Conservation (phyloP, 2,797 vertebrate species). For the Gallinago stenura region DNA sequence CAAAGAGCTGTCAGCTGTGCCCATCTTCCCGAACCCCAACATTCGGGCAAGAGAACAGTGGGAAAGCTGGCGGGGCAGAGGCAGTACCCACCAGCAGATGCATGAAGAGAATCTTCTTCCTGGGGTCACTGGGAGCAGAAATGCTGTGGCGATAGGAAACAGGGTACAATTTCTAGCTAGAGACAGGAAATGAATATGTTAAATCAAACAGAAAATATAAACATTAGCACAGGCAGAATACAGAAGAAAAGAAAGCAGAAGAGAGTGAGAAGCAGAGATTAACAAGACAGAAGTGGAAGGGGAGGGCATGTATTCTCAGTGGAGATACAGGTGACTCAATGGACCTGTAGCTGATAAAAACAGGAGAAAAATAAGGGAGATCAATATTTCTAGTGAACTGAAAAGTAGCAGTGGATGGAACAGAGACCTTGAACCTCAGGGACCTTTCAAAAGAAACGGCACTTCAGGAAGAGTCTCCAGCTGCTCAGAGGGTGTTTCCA, state of each 20-base stretch:
- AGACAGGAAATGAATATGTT: neutral
- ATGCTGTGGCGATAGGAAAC: neutral
- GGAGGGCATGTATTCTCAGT: neutral
- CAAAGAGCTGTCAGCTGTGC: neutral
- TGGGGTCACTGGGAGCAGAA: neutral
- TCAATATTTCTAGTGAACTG: neutral
- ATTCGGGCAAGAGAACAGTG: neutral
- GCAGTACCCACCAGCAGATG: neutral
- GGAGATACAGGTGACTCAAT: neutral
- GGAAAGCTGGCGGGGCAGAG: neutral
- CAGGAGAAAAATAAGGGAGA: neutral
- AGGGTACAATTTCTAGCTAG: neutral
- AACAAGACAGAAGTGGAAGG: neutral
- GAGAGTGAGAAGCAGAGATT: neutral
- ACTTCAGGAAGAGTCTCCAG: neutral
- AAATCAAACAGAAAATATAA: neutral
- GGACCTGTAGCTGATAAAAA: neutral
- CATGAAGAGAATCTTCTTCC: neutral
- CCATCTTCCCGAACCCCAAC: neutral
- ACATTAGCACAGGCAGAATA: neutral
- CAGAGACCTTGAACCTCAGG: neutral
- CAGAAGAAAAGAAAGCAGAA: neutral
- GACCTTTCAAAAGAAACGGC: neutral
- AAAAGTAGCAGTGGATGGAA: neutral
- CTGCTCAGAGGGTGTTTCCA: neutral